Evolutionary conservation across 37 sponge, comb jelly and placozoan species (phyloP).

Genomic region (Haliclona indistincta): DNA sequence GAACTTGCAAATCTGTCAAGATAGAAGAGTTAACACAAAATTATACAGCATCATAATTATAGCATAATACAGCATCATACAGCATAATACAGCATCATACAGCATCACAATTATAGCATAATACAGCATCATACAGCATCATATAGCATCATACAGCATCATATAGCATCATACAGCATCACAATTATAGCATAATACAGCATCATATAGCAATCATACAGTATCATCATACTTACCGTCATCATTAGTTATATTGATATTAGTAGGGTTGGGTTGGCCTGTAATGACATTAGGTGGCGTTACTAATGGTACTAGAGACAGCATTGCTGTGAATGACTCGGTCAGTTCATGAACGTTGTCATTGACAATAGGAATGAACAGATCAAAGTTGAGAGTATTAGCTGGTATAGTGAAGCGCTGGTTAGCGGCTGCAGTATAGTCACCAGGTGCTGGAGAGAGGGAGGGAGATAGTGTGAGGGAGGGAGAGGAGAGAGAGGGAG

Average conservation of each 20-base stretch:
- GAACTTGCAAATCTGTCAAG: too few relatives aligned
- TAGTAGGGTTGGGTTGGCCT: constrained; percentile 10
- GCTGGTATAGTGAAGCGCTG: background rate
- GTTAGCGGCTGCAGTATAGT: background rate
- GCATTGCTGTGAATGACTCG: background rate
- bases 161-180: too few relatives aligned
- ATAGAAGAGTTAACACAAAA: too few relatives aligned
- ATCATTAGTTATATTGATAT: constrained; percentile 19
- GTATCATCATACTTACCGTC: constrained; percentile 50
- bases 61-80: too few relatives aligned
- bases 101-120: too few relatives aligned
- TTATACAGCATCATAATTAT: too few relatives aligned
- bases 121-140: too few relatives aligned
- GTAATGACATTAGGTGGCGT: background rate
- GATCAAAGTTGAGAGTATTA: background rate
- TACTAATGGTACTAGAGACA: background rate
- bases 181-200: too few relatives aligned
- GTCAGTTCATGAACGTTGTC: background rate
- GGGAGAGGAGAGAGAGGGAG: too few relatives aligned
- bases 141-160: too few relatives aligned
- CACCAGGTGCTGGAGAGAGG: background rate
- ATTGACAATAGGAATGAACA: background rate
- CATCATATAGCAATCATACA: too few relatives aligned
- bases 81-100: too few relatives aligned
- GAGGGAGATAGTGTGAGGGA: background rate